A percentile compares a stretch with the other conserved stretches of the same genome.
Conservation (phyloP, 2,888 invertebrate genomes). For the Epirrhoe tristata region DNA sequence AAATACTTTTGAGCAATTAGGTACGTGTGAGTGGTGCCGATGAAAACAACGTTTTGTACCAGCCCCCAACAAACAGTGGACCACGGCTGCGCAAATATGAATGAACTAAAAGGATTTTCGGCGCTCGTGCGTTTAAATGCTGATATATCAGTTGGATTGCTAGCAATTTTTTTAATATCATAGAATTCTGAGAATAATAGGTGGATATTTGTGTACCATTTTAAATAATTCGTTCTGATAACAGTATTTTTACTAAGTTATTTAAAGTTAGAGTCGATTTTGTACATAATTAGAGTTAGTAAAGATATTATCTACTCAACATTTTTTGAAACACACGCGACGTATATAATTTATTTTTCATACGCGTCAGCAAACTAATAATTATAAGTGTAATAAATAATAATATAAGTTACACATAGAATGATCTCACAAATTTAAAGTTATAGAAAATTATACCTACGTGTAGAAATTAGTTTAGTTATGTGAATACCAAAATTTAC, state of each 20-base stretch:
- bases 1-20: slow-evolving; percentile 73
- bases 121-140: slow-evolving; percentile 20
- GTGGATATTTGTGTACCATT: too few relatives aligned
- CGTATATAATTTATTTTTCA: too few relatives aligned
- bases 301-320: too few relatives aligned
- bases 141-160: slow-evolving; percentile 1
- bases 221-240: too few relatives aligned
- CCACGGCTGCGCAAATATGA: slow-evolving; percentile 51
- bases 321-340: too few relatives aligned
- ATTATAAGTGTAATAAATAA: too few relatives aligned
- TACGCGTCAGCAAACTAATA: too few relatives aligned
- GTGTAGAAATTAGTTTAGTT: slow-evolving; percentile 6
- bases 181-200: too few relatives aligned
- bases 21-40: slow-evolving; percentile 52
- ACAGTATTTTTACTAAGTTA: too few relatives aligned
- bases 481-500: slow-evolving; percentile 18
- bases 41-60: slow-evolving; percentile 66
- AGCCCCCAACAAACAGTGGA: slow-evolving; percentile 52
- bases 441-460: background rate
- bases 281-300: too few relatives aligned
- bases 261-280: too few relatives aligned
- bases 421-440: background rate
- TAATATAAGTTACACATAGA: background rate
- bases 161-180: background rate
- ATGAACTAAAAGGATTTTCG: slow-evolving; percentile 47